These are phyloP conservation scores for Enteromius afrohamiltoni DNA, from an alignment of 2,797 vertebrate genomes.

Conservation along the genomic window DNA sequence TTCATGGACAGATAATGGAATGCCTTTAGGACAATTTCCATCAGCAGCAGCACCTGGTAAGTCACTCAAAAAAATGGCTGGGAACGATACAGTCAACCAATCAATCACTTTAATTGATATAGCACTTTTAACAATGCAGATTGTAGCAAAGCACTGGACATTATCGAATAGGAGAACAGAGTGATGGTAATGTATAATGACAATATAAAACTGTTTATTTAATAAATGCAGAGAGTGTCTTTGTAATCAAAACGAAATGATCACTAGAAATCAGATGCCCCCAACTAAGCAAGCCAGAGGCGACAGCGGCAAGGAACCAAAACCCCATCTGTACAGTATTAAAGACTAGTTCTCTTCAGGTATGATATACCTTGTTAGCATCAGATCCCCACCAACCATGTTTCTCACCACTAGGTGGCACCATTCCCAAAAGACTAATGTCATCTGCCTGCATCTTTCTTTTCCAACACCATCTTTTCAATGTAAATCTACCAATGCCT, in stretches of 20 bases:
- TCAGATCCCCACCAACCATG: background rate
- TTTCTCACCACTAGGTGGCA: constrained; percentile 46
- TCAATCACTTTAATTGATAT: too few species aligned
- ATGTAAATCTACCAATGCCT: background rate
- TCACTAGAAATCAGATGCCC: too few species aligned
- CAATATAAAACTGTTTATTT: too few species aligned
- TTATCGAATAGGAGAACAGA: too few species aligned
- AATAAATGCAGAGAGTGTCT: too few species aligned
- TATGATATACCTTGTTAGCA: background rate
- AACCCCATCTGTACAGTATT: background rate
- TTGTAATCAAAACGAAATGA: too few species aligned
- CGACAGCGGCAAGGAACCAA: too few species aligned
- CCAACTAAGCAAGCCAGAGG: too few species aligned
- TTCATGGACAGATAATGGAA: background rate
- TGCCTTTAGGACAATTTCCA: background rate
- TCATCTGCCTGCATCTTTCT: background rate
- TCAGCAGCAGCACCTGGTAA: background rate
- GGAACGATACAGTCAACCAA: background rate
- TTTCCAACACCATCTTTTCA: background rate
- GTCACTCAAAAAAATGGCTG: background rate
- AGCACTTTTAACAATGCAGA: too few species aligned
- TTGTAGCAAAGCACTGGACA: too few species aligned
- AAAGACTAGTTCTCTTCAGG: background rate
- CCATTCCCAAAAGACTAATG: constrained; percentile 17
- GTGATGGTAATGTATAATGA: too few species aligned